Evolutionary conservation across 1,140 invertebrate species (phyloP).

Genomic region (Gerris buenoi): DNA sequence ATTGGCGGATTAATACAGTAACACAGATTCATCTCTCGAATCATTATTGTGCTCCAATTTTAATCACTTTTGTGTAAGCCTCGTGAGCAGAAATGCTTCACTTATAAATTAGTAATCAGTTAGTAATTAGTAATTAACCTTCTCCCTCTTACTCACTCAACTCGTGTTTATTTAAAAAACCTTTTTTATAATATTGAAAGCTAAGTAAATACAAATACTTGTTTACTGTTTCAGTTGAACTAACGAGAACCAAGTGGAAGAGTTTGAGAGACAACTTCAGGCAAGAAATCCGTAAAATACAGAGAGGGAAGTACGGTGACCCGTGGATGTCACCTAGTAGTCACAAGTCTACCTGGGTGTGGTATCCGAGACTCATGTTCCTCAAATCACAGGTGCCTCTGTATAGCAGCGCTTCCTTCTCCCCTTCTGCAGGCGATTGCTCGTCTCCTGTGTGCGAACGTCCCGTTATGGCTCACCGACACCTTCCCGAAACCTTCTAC

Average conservation of each 20-base stretch:
- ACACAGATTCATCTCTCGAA: too few species aligned
- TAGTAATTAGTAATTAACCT: too few species aligned
- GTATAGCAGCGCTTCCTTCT: too few species aligned
- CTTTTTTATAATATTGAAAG: too few species aligned
- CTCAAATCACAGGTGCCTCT: background rate
- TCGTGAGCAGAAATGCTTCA: too few species aligned
- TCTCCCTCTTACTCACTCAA: too few species aligned
- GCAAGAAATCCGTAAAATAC: background rate
- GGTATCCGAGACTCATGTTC: background rate
- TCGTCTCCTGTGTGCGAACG: background rate
- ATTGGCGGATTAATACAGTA: too few species aligned
- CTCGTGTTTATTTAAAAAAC: too few species aligned
- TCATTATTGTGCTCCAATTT: too few species aligned
- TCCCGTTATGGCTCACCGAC: background rate
- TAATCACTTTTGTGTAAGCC: too few species aligned
- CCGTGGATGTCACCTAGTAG: background rate
- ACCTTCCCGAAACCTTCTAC: background rate
- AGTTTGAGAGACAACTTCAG: background rate
- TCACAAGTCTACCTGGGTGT: background rate
- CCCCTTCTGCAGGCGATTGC: too few species aligned
- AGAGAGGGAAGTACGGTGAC: background rate
- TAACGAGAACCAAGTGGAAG: background rate
- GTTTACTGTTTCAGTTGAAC: background rate
- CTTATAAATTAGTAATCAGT: too few species aligned
- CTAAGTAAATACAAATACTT: background rate